Evolutionary conservation across 1,140 invertebrate genomes (phyloP), one percentile per base, ranked within the genome.

Genomic region (Philotrypesis tridentata): DNA sequence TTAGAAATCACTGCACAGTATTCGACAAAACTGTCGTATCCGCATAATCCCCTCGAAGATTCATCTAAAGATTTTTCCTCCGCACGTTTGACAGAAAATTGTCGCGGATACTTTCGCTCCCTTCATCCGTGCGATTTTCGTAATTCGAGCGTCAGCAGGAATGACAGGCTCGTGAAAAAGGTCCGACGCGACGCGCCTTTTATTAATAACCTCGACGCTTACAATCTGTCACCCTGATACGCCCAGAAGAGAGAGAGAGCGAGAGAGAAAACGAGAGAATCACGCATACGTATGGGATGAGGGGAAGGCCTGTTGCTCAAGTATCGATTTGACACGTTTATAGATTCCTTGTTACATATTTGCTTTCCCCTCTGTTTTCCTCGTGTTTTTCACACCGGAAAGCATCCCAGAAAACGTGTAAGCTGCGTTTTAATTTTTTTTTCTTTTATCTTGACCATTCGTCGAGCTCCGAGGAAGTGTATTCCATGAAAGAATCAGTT

Each of bases 171-270:
- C 48, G 72, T 31, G 31, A 60, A 33, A 55, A 43, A 31, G 21
- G 7, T 21, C 21, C 43, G 70, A 40, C 43, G 43, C 14, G 67
- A 21, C 6, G 75, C 25, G 75, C 37, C 48, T 70, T 68, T 84
- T 84, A 84, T 84, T 84, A 84, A 84, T 84, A 84, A 73, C 71
- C 76, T 12, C 72, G 70, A 74, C 67, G 68, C 82, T 23, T 81
- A 73, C 79, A 77, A 83, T 81, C 84, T 63, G 82, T 84, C 82
- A 84, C 68, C 79, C 43, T 43, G 55, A 72, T 12, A 31, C 29
- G 12, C 37, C 33, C 80, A 77, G 29, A 23, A 27, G 40, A 43
- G 40, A 43, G 40, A 43, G 40, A 43, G 40, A 43, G 40, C 5
- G 40, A 43, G 7, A 43, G 40, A 43, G 40, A 43, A 9, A 37